Evolutionary conservation across 2,113 vertebrate species (phyloP).

Genomic region (Anser cygnoides): DNA sequence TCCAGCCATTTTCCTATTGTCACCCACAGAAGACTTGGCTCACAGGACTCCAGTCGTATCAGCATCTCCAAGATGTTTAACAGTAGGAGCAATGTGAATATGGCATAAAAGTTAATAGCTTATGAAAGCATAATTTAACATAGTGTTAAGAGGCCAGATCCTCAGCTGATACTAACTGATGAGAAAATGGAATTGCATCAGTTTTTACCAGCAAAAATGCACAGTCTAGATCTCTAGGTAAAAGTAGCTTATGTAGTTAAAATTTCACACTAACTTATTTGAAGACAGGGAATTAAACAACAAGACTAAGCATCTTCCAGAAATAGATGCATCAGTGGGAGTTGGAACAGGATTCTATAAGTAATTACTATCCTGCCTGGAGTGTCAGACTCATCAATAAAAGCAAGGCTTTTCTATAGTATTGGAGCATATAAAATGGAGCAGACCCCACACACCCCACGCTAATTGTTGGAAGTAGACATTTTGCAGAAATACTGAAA

Average conservation of each 20-base stretch:
- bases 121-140: slow-evolving; percentile 9
- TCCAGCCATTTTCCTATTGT: background rate
- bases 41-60: background rate
- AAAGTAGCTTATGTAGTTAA: slow-evolving; percentile 6
- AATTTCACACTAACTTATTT: slow-evolving; percentile 30
- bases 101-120: background rate
- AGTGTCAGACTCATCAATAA: slow-evolving; percentile 22
- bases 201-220: background rate
- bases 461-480: background rate
- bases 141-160: background rate
- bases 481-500: background rate
- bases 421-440: background rate
- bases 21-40: background rate
- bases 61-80: background rate
- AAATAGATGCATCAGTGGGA: slow-evolving; percentile 59
- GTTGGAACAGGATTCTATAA: slow-evolving; percentile 14
- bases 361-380: slow-evolving; percentile 35
- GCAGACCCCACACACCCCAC: background rate
- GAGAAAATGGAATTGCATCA: background rate
- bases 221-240: background rate
- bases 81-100: background rate
- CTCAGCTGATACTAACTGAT: background rate
- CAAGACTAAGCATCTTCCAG: slow-evolving; percentile 46
- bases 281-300: slow-evolving; percentile 34
- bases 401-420: background rate